Evolutionary conservation across 2,113 vertebrate genomes (phyloP).

Genomic region (Aix galericulata): DNA sequence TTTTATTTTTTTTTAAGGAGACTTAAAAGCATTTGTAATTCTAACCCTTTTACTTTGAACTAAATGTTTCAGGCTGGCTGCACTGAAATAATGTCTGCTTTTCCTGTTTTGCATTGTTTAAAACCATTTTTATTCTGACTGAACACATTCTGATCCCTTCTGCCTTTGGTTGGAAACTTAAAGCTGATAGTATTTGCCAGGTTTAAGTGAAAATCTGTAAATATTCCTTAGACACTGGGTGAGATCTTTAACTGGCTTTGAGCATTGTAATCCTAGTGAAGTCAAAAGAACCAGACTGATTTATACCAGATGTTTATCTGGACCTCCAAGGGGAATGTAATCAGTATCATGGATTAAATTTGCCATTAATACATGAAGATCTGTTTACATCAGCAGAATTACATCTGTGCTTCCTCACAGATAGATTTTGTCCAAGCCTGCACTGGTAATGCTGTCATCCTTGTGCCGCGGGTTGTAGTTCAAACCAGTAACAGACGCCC

Average conservation of each 20-base stretch:
- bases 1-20: not conserved
- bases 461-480: not conserved
- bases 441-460: not conserved
- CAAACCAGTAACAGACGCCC: not conserved
- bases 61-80: not conserved
- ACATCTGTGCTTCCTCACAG: not conserved
- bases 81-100: not conserved
- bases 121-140: not conserved
- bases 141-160: not conserved
- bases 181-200: not conserved
- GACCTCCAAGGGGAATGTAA: not conserved
- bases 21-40: not conserved
- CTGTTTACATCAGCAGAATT: not conserved
- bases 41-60: not conserved
- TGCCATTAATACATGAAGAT: not conserved
- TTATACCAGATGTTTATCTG: conserved; percentile 32
- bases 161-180: not conserved
- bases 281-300: not conserved
- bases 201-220: not conserved
- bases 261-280: not conserved
- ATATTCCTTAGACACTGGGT: not conserved
- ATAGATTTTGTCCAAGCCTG: not conserved
- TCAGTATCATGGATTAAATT: not conserved
- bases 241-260: not conserved
- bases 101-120: not conserved